These are phyloP conservation scores for Hylaeus anthracinus DNA, from an alignment of 1,140 invertebrate species.

Conservation along the genomic window DNA sequence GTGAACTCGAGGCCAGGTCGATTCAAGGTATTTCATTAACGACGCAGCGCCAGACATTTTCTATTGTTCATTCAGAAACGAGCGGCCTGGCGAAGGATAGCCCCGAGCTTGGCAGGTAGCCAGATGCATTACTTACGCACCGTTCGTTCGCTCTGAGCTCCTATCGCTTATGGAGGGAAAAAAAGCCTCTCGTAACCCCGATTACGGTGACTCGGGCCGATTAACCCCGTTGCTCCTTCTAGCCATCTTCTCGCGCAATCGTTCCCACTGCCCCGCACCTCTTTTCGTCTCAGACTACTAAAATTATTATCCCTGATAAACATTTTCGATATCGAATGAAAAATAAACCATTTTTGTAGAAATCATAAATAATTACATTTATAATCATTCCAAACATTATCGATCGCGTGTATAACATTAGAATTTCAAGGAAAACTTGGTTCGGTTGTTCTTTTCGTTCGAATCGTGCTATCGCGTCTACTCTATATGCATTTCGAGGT, in stretches of 20 bases:
- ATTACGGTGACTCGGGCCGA: slow-evolving; percentile 3
- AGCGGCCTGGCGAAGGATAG: slow-evolving; percentile 56
- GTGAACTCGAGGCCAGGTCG: slow-evolving; percentile 61
- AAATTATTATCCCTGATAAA: no score
- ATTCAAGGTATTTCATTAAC: slow-evolving; percentile 67
- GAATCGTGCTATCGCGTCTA: no score
- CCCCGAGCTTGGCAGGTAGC: slow-evolving; percentile 57
- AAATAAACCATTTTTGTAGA: no score
- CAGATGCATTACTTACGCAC: slow-evolving; percentile 49
- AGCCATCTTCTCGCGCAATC: neutral
- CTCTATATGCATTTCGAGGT: no score
- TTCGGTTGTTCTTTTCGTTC: no score
- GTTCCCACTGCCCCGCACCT: neutral
- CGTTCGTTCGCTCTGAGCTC: neutral
- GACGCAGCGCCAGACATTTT: slow-evolving; percentile 62
- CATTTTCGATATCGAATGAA: no score
- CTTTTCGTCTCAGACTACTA: no score
- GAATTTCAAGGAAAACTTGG: no score
- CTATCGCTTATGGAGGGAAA: slow-evolving; percentile 19
- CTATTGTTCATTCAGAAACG: slow-evolving; percentile 68
- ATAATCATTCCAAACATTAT: no score
- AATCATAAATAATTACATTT: no score
- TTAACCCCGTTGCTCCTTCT: neutral
- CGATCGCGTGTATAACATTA: no score
- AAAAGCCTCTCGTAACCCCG: slow-evolving; percentile 35